These are phyloP conservation scores for Rhea americana DNA, from an alignment of 2,113 vertebrate genomes.

Conservation along the genomic window DNA sequence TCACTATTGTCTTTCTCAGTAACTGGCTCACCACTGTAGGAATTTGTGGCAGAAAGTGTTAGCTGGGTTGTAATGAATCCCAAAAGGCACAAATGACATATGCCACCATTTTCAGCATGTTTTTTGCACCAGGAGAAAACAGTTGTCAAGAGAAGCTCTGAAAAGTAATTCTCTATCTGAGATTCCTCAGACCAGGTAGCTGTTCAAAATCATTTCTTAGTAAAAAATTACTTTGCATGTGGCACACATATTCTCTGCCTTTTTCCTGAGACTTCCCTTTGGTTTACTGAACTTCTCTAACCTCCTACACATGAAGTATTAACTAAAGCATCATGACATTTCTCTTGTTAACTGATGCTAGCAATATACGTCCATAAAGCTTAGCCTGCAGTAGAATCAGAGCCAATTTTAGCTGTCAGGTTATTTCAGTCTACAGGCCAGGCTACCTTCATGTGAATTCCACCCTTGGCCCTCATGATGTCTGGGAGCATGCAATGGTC, in stretches of 20 bases:
- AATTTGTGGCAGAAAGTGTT: not conserved
- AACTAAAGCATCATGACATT: not conserved
- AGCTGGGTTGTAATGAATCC: constrained; percentile 1
- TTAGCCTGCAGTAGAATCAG: not conserved
- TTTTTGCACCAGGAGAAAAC: not conserved
- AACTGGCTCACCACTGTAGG: not conserved
- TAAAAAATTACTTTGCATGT: not conserved
- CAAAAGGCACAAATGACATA: not conserved
- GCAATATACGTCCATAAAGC: not conserved
- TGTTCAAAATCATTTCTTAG: not conserved
- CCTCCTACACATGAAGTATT: not conserved
- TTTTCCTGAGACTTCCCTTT: not conserved
- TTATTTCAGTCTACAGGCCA: not conserved
- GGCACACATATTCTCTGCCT: not conserved
- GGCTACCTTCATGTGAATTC: not conserved
- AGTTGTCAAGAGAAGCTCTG: constrained; percentile 17
- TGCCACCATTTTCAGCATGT: not conserved
- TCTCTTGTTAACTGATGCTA: not conserved
- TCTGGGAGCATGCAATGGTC: fast-evolving
- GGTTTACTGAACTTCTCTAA: not conserved
- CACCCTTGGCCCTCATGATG: not conserved
- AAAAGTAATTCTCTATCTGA: not conserved
- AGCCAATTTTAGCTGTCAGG: not conserved
- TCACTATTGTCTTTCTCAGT: not conserved
- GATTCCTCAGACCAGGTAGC: not conserved